A percentile compares a stretch with the other conserved stretches of the same genome.
These are phyloP conservation scores for Ommatoiulus sabulosus DNA, from an alignment of 2,888 invertebrate species.

Conservation along the genomic window DNA sequence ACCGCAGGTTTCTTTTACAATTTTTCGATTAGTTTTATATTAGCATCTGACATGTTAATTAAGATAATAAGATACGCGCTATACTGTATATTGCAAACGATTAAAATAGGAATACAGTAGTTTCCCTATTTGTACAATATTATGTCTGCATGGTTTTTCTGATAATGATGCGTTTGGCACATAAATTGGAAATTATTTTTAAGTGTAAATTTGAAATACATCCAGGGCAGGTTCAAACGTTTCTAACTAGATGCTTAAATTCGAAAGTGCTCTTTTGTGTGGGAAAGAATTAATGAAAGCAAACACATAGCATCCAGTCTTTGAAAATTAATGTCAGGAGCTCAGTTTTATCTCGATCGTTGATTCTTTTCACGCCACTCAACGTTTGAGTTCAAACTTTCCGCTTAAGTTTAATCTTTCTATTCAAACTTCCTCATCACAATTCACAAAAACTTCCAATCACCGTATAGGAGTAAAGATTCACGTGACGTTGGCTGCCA, in stretches of 20 bases:
- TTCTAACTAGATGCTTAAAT: not conserved
- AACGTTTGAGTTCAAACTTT: not conserved
- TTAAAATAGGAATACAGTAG: too few relatives aligned
- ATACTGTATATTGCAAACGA: too few relatives aligned
- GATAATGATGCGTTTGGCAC: too few relatives aligned
- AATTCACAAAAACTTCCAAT: not conserved
- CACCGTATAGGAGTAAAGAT: not conserved
- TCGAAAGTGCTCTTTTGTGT: not conserved
- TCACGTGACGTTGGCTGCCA: not conserved
- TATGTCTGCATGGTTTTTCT: not conserved
- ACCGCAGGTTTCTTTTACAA: not conserved
- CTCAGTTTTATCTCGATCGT: not conserved
- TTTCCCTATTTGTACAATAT: too few relatives aligned
- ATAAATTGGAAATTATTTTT: too few relatives aligned
- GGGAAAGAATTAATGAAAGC: not conserved
- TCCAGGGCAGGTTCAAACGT: not conserved
- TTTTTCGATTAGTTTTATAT: too few relatives aligned
- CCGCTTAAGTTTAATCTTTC: not conserved
- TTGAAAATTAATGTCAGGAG: constrained; percentile 3
- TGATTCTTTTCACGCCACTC: not conserved
- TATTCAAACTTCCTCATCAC: not conserved
- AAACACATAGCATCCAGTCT: not conserved
- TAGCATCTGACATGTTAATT: too few relatives aligned
- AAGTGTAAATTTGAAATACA: not conserved
- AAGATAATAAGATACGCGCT: too few relatives aligned